Conservation (phyloP, 2,888 invertebrate genomes). For the Coleophora deauratella region DNA sequence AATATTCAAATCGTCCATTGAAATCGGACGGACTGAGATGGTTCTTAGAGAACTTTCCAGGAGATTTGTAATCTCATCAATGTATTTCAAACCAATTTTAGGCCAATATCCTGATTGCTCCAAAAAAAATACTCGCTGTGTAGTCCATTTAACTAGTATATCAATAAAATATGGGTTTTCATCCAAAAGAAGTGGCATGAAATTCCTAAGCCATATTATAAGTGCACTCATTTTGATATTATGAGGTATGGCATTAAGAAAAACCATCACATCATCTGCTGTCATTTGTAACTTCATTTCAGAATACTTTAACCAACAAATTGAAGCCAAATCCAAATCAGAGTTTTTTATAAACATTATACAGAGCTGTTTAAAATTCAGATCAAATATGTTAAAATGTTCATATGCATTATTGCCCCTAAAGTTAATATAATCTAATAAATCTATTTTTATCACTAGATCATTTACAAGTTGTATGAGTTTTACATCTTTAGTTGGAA, state of each 20-base stretch:
- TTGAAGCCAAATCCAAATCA: constrained; percentile 61
- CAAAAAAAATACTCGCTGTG: constrained; percentile 55
- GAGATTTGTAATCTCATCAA: constrained; percentile 48
- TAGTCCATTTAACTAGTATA: constrained; percentile 63
- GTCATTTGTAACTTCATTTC: constrained; percentile 35
- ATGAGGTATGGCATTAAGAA: constrained; percentile 49
- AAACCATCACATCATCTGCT: constrained; percentile 40
- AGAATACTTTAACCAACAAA: constrained; percentile 63
- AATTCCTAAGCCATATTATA: constrained; percentile 61
- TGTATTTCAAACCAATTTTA: constrained; percentile 63
- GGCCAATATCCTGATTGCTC: constrained; percentile 68
- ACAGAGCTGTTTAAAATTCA: constrained; percentile 46
- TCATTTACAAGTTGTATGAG: constrained; percentile 35
- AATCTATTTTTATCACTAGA: constrained; percentile 53
- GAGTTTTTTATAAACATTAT: constrained; percentile 47
- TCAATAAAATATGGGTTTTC: constrained; percentile 61
- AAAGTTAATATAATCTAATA: constrained; percentile 56
- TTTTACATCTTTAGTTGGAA: constrained; percentile 26
- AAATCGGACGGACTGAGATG: constrained; percentile 51
- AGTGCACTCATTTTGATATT: constrained; percentile 61
- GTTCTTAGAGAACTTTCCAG: constrained; percentile 50
- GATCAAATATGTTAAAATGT: constrained; percentile 40
- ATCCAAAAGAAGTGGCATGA: constrained; percentile 53
- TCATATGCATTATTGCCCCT: constrained; percentile 46
- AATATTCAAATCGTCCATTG: constrained; percentile 58